Conservation (phyloP, 2,888 invertebrate species). For the Abscondita cerata region DNA sequence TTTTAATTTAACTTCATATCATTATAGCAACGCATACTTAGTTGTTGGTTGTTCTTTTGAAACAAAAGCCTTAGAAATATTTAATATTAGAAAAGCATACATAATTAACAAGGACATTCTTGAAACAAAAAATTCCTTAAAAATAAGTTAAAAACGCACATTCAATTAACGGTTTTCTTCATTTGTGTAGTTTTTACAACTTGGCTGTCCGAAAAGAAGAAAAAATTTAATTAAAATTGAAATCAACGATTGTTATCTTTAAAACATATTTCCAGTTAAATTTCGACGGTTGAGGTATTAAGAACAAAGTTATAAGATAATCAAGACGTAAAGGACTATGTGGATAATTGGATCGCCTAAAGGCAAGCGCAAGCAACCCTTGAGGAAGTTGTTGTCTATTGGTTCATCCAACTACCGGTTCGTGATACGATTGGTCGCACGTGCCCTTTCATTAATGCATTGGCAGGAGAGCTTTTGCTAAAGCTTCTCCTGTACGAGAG, state of each 20-base stretch:
- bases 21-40: too few species aligned
- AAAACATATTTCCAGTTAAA: constrained; percentile 10
- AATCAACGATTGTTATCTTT: constrained; percentile 12
- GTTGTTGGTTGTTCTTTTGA: too few species aligned
- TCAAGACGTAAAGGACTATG: constrained; percentile 18
- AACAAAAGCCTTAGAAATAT: too few species aligned
- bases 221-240: constrained; percentile 13
- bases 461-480: constrained; percentile 41
- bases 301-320: constrained; percentile 11
- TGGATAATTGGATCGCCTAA: constrained; percentile 25
- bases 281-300: constrained; percentile 12
- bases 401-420: constrained; percentile 45
- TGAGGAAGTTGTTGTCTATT: constrained; percentile 44
- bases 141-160: too few species aligned
- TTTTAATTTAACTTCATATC: too few species aligned
- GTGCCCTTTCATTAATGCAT: constrained; percentile 47
- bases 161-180: too few species aligned
- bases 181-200: too few species aligned
- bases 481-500: constrained; percentile 37
- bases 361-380: constrained; percentile 40
- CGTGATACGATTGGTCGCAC: constrained; percentile 51
- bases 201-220: too few species aligned
- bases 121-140: too few species aligned
- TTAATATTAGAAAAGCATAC: too few species aligned
- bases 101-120: too few species aligned